Evolutionary conservation across 2,797 vertebrate species (phyloP), one percentile per base, ranked within the genome.

Genomic region (Trachurus trachurus): DNA sequence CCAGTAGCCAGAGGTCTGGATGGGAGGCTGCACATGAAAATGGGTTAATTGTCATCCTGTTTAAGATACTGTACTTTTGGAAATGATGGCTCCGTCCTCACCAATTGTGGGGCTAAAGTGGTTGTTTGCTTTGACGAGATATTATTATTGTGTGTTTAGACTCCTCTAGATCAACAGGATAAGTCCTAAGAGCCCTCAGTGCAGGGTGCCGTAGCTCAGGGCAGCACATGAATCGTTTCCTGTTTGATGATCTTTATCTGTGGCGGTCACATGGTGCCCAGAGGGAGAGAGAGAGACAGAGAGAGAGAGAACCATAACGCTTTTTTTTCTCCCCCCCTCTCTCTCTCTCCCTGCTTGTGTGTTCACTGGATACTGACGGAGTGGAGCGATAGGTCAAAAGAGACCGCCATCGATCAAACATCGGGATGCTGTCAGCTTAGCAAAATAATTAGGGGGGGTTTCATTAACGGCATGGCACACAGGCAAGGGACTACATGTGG

Each of bases 221-320:
- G 68, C 53, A 76, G 87, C 69, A 65, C 84, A 78, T 69, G 62
- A 73, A 71, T 39, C 10, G 72, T 71, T 94, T 94, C 90, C 90
- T 93, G 89, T 94, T 87, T 84, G 81, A 80, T 82, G 85, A 89
- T 92, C 77, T 87, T 80, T 90, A 91, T 94, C 90, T 83, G 72
- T 74, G 83, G 71, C 73, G 83, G 64, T 90, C 89, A 92, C 88
- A 80, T 90, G 88, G 67, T 88, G 84, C 80, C 67, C 16, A 54
- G 68, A 84, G 87, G 86, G 76, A 76, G 76, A 87, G 76, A 74
- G 82, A 58, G 76, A 76, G 76, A 87, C 75, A 74, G 82, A 58
- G 86, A 86, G 76, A 76, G 76, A 87, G 76, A 74, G 82, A 58
- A 13, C 74, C 26, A 74, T 0, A 8, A 50, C 49, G 17, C 58